Evolutionary conservation across 2,888 invertebrate species (phyloP).

Genomic region (Drosophila limbata): DNA sequence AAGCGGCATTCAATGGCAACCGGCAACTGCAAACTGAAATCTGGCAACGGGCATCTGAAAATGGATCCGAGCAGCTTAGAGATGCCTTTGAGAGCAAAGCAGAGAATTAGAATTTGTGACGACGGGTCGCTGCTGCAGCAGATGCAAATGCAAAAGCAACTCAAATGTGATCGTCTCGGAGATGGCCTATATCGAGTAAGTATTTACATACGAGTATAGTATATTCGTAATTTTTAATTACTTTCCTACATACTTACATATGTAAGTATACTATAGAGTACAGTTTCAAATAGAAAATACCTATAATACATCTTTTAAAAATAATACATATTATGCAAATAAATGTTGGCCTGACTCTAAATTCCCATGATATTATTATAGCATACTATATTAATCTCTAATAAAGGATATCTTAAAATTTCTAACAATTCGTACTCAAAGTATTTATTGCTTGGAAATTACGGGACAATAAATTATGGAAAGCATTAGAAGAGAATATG

Average conservation of each 20-base stretch:
- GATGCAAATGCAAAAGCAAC: not conserved
- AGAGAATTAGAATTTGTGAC: slow-evolving; percentile 28
- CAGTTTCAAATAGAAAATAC: too few species aligned
- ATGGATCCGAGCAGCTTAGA: slow-evolving; percentile 33
- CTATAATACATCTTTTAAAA: too few species aligned
- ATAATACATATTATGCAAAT: too few species aligned
- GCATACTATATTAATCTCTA: too few species aligned
- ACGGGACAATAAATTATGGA: too few species aligned
- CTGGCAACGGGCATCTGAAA: slow-evolving; percentile 42
- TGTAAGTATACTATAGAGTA: too few species aligned
- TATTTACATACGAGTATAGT: too few species aligned
- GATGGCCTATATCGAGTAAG: not conserved
- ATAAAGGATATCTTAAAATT: not conserved
- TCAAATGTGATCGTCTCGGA: slow-evolving; percentile 2
- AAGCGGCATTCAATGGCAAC: slow-evolving; percentile 44
- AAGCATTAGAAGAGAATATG: not conserved
- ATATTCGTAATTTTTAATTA: not conserved
- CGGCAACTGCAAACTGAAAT: slow-evolving; percentile 37
- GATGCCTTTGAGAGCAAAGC: slow-evolving; percentile 23
- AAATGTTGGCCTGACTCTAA: too few species aligned
- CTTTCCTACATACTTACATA: too few species aligned
- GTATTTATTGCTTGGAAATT: not conserved
- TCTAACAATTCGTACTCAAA: not conserved
- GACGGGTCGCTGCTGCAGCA: slow-evolving; percentile 7
- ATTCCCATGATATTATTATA: too few species aligned